Percentiles rank a stretch among this genome's conserved stretches.
Conservation (phyloP, 1,140 invertebrate species). For the Pentalonia nigronervosa region DNA sequence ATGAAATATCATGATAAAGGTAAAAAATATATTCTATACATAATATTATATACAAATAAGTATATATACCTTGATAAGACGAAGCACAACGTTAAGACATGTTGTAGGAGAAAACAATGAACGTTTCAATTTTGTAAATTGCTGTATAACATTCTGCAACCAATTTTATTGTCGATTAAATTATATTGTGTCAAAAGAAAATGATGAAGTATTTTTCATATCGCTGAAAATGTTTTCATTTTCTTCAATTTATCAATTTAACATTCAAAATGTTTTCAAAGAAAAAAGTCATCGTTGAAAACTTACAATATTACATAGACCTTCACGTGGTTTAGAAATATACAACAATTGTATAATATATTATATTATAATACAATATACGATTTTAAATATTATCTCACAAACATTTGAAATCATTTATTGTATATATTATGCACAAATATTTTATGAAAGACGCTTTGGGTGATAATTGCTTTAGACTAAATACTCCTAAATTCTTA, state of each 20-base stretch:
- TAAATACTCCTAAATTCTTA: no score
- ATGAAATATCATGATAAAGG: not conserved
- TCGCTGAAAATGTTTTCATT: no score
- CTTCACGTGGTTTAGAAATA: not conserved
- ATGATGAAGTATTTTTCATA: not conserved
- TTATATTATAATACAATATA: not conserved
- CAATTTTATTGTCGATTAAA: not conserved
- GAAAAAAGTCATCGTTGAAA: not conserved
- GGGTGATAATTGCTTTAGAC: no score
- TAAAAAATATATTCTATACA: not conserved
- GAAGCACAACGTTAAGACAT: not conserved
- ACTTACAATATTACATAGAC: not conserved
- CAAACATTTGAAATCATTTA: not conserved
- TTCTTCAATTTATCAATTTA: not conserved
- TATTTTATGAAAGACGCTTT: not conserved
- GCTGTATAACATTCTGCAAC: not conserved
- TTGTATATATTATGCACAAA: not conserved
- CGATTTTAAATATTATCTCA: no score
- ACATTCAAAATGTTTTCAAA: not conserved
- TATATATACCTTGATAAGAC: not conserved
- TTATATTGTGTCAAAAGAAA: not conserved
- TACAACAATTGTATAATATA: not conserved
- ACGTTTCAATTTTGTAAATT: not conserved
- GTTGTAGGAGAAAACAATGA: not conserved
- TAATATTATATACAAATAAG: not conserved